A percentile compares a stretch with the other conserved stretches of the same genome.
phyloP scores from a whole-genome alignment of 2,888 invertebrate genomes.

The Anagyrus pseudococci region DNA sequence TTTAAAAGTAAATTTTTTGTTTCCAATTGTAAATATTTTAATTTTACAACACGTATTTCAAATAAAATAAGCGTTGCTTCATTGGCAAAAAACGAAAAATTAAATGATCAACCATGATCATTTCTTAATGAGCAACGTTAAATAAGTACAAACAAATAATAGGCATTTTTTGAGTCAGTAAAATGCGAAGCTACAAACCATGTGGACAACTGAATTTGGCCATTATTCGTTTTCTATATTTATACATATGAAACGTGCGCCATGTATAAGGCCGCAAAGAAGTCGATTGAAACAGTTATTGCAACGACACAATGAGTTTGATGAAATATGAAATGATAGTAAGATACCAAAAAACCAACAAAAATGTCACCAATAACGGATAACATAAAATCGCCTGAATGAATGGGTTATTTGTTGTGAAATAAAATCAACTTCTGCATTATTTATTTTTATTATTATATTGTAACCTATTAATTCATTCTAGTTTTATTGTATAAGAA shows the following conservation, averaged over 20 bases:
- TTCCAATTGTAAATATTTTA: too few species aligned
- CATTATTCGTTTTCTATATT: neutral
- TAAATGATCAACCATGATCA: neutral
- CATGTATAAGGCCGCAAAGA: constrained; percentile 16
- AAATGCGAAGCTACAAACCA: constrained; percentile 4
- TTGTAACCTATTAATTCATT: too few species aligned
- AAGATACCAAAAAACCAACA: neutral
- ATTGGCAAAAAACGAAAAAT: too few species aligned
- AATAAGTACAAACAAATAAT: constrained; percentile 6
- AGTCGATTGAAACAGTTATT: constrained; percentile 31
- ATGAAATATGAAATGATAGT: constrained; percentile 4
- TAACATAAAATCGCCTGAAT: too few species aligned
- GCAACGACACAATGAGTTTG: constrained; percentile 31
- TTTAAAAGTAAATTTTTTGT: too few species aligned
- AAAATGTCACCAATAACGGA: neutral
- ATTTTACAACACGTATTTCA: too few species aligned
- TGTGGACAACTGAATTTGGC: constrained; percentile 8
- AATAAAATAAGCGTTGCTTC: too few species aligned
- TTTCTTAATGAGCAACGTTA: neutral
- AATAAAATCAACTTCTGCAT: neutral
- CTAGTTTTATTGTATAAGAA: neutral
- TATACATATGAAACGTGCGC: constrained; percentile 29
- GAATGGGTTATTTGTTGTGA: neutral
- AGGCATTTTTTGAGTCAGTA: constrained; percentile 10
- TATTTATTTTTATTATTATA: neutral